Conservation (phyloP, 2,797 vertebrate genomes). For the Balearica regulorum region DNA sequence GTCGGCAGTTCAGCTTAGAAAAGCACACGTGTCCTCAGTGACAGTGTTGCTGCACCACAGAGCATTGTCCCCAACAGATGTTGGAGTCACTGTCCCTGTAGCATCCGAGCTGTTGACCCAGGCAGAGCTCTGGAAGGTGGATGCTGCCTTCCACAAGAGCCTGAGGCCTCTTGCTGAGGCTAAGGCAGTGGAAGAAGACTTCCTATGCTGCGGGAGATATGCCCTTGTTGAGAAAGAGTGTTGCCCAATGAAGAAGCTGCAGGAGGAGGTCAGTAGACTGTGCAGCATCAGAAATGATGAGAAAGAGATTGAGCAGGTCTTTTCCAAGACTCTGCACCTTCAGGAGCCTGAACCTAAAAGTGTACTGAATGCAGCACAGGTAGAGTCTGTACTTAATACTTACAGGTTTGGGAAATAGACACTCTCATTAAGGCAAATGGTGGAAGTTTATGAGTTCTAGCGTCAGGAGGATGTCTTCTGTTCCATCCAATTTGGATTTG, state of each 20-base stretch:
- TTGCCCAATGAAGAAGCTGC: neutral
- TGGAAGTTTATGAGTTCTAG: neutral
- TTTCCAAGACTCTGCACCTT: neutral
- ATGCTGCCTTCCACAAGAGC: neutral
- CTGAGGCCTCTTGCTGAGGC: neutral
- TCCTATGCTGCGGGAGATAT: neutral
- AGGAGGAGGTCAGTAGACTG: neutral
- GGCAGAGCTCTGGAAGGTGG: neutral
- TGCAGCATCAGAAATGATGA: neutral
- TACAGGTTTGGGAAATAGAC: neutral
- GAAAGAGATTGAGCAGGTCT: neutral
- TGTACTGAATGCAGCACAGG: neutral
- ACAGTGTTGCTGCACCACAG: neutral
- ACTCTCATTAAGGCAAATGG: neutral
- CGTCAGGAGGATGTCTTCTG: neutral
- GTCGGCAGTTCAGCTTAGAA: neutral
- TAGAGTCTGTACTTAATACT: neutral
- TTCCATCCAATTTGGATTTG: neutral
- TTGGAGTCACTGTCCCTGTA: neutral
- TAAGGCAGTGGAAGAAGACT: neutral
- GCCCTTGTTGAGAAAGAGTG: neutral
- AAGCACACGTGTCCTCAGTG: neutral
- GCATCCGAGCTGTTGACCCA: neutral
- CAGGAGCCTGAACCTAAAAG: neutral
- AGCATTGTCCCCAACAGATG: neutral